A percentile compares a stretch with the other conserved stretches of the same genome.
These are phyloP conservation scores for Elmis aenea DNA, from an alignment of 2,888 invertebrate genomes.

Conservation along the genomic window DNA sequence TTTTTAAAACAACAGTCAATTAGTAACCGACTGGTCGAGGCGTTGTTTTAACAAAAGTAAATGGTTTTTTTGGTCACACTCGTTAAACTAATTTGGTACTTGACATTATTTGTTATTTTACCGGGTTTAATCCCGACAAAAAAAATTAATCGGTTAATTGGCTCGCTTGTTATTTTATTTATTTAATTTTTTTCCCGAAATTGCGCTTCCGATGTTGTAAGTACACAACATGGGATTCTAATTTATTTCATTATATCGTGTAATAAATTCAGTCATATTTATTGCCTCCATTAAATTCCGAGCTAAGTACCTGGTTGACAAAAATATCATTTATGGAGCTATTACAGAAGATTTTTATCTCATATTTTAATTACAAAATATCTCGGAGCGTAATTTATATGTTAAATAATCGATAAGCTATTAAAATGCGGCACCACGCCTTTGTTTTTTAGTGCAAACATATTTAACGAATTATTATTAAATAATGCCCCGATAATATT, in stretches of 20 bases:
- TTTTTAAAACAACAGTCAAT: conserved; percentile 41
- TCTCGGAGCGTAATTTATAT: conserved; percentile 31
- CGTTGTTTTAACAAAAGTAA: conserved; percentile 38
- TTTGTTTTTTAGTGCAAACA: conserved; percentile 29
- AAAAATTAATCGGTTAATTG: conserved; percentile 12
- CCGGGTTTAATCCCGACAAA: conserved; percentile 16
- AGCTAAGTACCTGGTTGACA: conserved; percentile 27
- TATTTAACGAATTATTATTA: too few relatives aligned
- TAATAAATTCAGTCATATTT: conserved; percentile 25
- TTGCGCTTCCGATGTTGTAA: too few relatives aligned
- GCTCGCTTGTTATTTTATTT: too few relatives aligned
- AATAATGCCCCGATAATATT: too few relatives aligned
- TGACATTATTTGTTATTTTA: conserved; percentile 29
- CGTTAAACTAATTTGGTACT: conserved; percentile 35
- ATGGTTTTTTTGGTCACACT: conserved; percentile 28
- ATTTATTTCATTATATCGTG: conserved; percentile 23
- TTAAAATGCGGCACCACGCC: conserved; percentile 36
- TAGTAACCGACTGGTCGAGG: conserved; percentile 34
- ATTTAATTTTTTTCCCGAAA: conserved; percentile 15
- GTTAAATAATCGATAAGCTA: conserved; percentile 35
- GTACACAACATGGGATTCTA: conserved; percentile 10
- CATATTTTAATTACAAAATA: conserved; percentile 32
- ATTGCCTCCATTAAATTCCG: conserved; percentile 26
- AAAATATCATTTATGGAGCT: conserved; percentile 33
- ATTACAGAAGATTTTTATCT: conserved; percentile 31